Percentiles rank a stretch among this genome's conserved stretches.
These are phyloP conservation scores for Saccostrea glomerata DNA, from an alignment of 1,140 invertebrate genomes.

Conservation along the genomic window DNA sequence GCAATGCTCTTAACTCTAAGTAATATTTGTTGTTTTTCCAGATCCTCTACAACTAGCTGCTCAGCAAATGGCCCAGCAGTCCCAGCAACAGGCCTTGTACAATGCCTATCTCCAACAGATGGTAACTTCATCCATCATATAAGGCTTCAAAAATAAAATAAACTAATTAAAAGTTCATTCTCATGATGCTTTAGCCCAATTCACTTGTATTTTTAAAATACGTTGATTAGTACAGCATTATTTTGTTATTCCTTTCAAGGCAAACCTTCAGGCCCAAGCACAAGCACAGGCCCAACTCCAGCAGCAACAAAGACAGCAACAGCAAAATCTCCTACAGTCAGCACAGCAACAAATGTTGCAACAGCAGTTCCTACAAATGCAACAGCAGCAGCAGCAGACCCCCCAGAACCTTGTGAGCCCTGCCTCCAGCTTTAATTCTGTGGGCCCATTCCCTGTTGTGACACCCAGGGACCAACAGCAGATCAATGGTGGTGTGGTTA, in stretches of 20 bases:
- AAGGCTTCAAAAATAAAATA: not conserved
- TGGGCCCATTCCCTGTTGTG: slow-evolving; percentile 47
- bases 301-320: slow-evolving; percentile 67
- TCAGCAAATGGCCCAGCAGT: slow-evolving; percentile 64
- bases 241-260: slow-evolving; percentile 15
- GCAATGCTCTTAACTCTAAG: no score
- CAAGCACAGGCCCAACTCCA: slow-evolving; percentile 61
- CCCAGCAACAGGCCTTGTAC: slow-evolving; percentile 68
- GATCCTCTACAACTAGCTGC: slow-evolving; percentile 54
- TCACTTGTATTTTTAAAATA: not conserved
- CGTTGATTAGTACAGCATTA: not conserved
- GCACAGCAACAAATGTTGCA: slow-evolving; percentile 87
- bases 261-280: slow-evolving; percentile 62
- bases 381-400: slow-evolving; percentile 44
- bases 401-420: slow-evolving; percentile 58
- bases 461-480: slow-evolving; percentile 46
- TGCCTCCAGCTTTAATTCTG: slow-evolving; percentile 63
- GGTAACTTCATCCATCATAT: slow-evolving; percentile 55
- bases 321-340: slow-evolving; percentile 84
- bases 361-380: slow-evolving; percentile 84
- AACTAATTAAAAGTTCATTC: no score
- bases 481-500: slow-evolving; percentile 35
- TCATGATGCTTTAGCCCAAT: not conserved
- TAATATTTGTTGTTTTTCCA: slow-evolving; percentile 1
- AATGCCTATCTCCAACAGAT: slow-evolving; percentile 66